Percentiles rank a stretch among this genome's conserved stretches.
phyloP scores from a whole-genome alignment of 2,797 vertebrate species.

The Nannoperca australis region DNA sequence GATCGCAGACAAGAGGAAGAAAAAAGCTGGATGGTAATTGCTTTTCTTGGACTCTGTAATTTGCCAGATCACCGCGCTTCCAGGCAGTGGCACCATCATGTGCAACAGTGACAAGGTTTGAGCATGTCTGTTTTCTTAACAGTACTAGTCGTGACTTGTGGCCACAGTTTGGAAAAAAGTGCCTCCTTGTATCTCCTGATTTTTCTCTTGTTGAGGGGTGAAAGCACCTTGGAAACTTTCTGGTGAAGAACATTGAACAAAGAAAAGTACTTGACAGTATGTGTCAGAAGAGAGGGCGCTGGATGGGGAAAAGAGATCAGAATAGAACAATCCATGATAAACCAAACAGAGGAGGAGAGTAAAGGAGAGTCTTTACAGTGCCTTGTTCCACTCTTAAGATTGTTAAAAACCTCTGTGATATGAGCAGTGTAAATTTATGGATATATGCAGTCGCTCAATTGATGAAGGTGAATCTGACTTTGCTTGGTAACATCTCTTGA shows the following conservation, averaged over 20 bases:
- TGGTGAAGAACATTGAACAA: constrained; percentile 25
- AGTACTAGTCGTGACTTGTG: constrained; percentile 13
- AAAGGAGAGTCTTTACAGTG: too few species aligned
- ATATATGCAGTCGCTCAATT: constrained; percentile 3
- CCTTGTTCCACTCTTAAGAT: background rate
- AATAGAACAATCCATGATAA: constrained; percentile 1
- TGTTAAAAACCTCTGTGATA: constrained; percentile 14
- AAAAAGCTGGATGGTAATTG: constrained; percentile 30
- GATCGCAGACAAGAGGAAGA: constrained; percentile 27
- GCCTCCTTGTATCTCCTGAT: constrained; percentile 1
- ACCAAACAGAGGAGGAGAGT: constrained; percentile 9
- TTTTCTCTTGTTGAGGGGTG: background rate
- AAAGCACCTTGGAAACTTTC: constrained; percentile 29
- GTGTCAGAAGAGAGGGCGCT: background rate
- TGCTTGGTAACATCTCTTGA: constrained; percentile 1
- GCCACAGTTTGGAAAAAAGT: constrained; percentile 11
- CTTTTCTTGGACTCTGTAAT: constrained; percentile 40
- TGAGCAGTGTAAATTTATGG: background rate
- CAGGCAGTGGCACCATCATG: constrained; percentile 7
- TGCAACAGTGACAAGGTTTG: background rate
- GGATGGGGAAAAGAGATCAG: background rate
- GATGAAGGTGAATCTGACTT: constrained; percentile 21
- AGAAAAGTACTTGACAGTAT: background rate
- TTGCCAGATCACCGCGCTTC: constrained; percentile 27
- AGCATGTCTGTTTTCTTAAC: constrained; percentile 22